phyloP scores from a whole-genome alignment of 2,113 vertebrate species.

The Centrocercus urophasianus region DNA sequence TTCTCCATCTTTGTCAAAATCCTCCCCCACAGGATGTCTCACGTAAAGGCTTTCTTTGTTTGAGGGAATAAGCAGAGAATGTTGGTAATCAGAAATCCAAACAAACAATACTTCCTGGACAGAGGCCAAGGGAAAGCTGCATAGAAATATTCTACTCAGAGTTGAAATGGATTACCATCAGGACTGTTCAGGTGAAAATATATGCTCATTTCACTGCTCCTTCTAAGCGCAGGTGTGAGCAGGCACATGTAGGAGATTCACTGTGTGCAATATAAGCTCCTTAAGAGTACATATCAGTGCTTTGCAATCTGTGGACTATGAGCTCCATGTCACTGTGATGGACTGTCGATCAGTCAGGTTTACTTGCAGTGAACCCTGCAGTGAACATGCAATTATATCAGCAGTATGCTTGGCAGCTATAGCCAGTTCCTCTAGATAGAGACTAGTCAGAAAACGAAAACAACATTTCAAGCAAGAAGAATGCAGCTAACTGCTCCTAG shows the following conservation, averaged over 20 bases:
- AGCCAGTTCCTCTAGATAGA: not conserved
- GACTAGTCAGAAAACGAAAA: not conserved
- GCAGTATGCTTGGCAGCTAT: not conserved
- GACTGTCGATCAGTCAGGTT: not conserved
- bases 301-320: fast-evolving
- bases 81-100: not conserved
- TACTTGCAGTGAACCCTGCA: fast-evolving
- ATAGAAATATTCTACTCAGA: not conserved
- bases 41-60: not conserved
- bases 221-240: not conserved
- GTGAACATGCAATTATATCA: not conserved
- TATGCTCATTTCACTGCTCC: not conserved
- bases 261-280: not conserved
- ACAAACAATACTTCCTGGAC: not conserved
- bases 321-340: not conserved
- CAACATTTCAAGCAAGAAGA: not conserved
- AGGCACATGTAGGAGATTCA: not conserved
- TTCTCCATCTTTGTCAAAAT: not conserved
- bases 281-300: not conserved
- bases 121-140: not conserved
- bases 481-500: not conserved
- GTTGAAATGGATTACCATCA: not conserved
- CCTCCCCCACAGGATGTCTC: not conserved
- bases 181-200: not conserved
- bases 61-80: not conserved